Base-by-base conservation (phyloP, 2,797 vertebrate genomes). In the Eulemur albifrons region DNA sequence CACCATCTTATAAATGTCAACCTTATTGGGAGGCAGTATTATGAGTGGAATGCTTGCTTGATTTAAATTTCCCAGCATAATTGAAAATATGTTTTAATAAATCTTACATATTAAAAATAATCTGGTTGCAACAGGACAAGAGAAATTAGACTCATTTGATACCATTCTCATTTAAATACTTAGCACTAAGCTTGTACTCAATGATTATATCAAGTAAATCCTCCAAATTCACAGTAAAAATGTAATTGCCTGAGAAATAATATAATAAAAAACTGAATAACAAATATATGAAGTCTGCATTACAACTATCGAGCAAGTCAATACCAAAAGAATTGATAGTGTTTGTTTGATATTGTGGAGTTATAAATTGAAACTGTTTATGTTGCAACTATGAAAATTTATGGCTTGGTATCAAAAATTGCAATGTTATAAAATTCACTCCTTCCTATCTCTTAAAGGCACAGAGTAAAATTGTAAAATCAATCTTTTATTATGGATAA, bases 81-180 rank as follows among this genome's bases (percentile, higher is more conserved):
- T 83, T 97, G 72, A 48, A 97, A 98, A 82, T 59, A 69, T 30
- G 79, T 97, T 97, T 97, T 96, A 97, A 97, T 97, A 97, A 96
- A 17, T 63, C 30, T 18, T 88, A 69, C 15, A 85, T 97, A 97
- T 96, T 96, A 97, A 98, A 98, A 96, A 70, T 96, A 50, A 59
- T 93, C 92, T 94, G 23, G 5, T 52, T 81, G 95, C 86, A 97
- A 57, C 54, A 87, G 59, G 75, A 92, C 67, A 95, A 94, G 75
- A 96, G 79, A 92, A 94, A 92, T 70, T 88, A 94, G 23, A 94
- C 92, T 91, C 35, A 88, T 96, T 97, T 90, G 5, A 84, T 96
- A 91, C 43, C 32, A 57, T 91, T 96, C 85, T 93, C 95, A 97
- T 97, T 97, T 94, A 98, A 98, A 57, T n/a, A 89, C n/a, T 97